phyloP scores from a whole-genome alignment of 2,797 vertebrate genomes.

The Graptemys geographica region DNA sequence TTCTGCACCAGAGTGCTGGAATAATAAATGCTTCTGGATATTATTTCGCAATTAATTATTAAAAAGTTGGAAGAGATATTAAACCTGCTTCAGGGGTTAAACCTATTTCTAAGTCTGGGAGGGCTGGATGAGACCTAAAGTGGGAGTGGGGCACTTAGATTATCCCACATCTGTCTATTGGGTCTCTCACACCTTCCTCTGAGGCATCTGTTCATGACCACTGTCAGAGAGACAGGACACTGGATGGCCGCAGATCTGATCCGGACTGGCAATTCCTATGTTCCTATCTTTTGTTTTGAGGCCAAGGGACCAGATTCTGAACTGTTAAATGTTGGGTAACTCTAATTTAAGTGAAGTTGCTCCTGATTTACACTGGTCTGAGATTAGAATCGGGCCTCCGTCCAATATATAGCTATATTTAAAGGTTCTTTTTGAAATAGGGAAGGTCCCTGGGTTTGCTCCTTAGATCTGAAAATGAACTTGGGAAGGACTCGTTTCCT shows the following conservation, averaged over 20 bases:
- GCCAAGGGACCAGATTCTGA: not conserved
- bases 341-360: not conserved
- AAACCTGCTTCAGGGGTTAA: not conserved
- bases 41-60: not conserved
- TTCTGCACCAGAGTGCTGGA: not conserved
- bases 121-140: not conserved
- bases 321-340: not conserved
- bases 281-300: not conserved
- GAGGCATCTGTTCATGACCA: not conserved
- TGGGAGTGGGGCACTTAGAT: not conserved
- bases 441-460: not conserved
- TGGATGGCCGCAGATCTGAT: not conserved
- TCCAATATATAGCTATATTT: not conserved
- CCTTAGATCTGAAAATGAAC: not conserved
- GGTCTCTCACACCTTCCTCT: not conserved
- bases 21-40: not conserved
- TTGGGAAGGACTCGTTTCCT: not conserved
- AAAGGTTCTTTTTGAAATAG: not conserved
- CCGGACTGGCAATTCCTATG: not conserved
- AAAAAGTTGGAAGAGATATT: not conserved
- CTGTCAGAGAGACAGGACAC: not conserved
- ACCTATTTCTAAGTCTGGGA: not conserved
- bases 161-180: not conserved
- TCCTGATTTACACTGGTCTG: rapidly evolving
- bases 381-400: not conserved